Evolutionary conservation across 2,888 invertebrate genomes (phyloP), one percentile per base, ranked within the genome.

Genomic region (Elmis aenea): DNA sequence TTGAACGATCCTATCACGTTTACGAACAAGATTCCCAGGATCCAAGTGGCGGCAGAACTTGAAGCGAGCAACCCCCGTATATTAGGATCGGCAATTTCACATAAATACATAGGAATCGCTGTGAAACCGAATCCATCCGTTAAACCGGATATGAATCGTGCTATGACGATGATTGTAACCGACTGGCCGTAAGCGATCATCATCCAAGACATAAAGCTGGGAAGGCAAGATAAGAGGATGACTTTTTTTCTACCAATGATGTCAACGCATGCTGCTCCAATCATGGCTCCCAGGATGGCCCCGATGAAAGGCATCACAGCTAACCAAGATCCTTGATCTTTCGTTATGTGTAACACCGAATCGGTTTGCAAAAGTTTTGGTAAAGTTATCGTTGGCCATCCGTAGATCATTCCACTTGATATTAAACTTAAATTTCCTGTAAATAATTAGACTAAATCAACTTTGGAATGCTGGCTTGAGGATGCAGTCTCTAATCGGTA

Each of bases 261-360:
- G 18, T 29, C 11, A 1, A 29, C 16, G 2, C n/a, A 13, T 55
- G 76, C 72, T 14, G 79, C 81, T 9, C 79, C 74, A 9, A 77
- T 67, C 2, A 79, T 58, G 5, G 77, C 77, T 18, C 81, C 81
- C 22, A 78, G 62, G 12, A 78, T 73, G 1, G 78, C 78, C 47
- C 80, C 81, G 26, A 81, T 66, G 44, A 80, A 72, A 62, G 77
- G 77, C 55, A 81, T 73, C 27, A 81, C 79, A 1, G 76, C 77
- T 58, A 79, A 71, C 76, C 76, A 76, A 52, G 78, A 76, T 47
- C 74, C 73, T 54, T 77, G 68, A 40, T 71, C 71, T 11, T 60
- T 42, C n/a, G 70, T 64, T 29, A 75, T 71, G 32, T 64, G 69
- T 53, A 74, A 70, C 26, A 42, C 50, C 3, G 72, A 71, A 11